Base-by-base conservation (phyloP, 2,888 invertebrate genomes). In the Cynaeus angustus region DNA sequence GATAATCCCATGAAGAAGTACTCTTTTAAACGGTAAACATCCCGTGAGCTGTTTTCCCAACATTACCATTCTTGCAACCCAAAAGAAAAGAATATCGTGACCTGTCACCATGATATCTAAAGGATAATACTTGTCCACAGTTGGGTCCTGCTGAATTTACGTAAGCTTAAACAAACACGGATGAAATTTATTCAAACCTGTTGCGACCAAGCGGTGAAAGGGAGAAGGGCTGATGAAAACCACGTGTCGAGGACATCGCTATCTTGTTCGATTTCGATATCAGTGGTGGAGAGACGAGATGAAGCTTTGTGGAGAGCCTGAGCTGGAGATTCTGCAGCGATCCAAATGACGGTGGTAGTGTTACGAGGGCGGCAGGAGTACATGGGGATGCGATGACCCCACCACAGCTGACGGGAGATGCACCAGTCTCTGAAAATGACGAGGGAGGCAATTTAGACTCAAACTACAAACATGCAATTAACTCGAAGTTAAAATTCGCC, bases 41-140 rank as follows among this genome's bases (percentile, higher is more conserved):
- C 78, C 78, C 62, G 96, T 87, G n/a, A 99, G 86, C 76, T 95
- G 91, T 77, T 94, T 92, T 0, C 98, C 97, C 79, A 99, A 91
- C 91, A 99, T 99, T 0, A 99, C 99, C 99, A 99, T 99, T 71
- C 98, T 89, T 0, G 99, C 99, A 3, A 99, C 99, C 99, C 99
- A 99, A 87, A 99, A 99, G 89, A 99, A 99, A 50, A 99, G 85
- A 80, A 99, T 99, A 80, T 96, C 99, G 83, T 99, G 97, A 0
- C 99, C 98, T 0, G 98, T 99, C 86, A 99, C 99, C 77, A 99
- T 87, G 46, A 99, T 84, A 0, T 92, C 90, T 0, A 96, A 94
- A 0, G 99, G 99, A 87, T 97, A 99, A 71, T 78, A 77, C 50
- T 77, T 78, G 7, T 64, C 16, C 3, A 82, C 67, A 55, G 92